Percentiles rank a stretch among this genome's conserved stretches.
These are phyloP conservation scores for Pogoniulus pusillus DNA, from an alignment of 2,797 vertebrate species.

Conservation along the genomic window DNA sequence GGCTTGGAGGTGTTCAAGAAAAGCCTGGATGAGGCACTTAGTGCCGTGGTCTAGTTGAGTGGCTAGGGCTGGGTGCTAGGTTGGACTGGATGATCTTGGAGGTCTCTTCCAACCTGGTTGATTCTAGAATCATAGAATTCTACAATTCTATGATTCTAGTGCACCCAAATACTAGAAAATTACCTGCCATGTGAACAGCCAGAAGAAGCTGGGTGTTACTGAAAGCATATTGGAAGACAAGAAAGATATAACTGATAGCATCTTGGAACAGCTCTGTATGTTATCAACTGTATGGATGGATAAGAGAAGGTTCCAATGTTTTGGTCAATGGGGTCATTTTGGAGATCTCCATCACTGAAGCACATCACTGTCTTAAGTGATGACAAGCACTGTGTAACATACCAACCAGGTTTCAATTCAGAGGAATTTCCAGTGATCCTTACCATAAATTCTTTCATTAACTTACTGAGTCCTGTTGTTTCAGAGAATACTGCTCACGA, in stretches of 20 bases:
- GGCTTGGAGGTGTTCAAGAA: too few species aligned
- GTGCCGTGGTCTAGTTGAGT: too few species aligned
- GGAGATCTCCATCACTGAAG: not conserved
- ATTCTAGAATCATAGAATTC: too few species aligned
- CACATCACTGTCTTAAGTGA: not conserved
- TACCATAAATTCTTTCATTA: not conserved
- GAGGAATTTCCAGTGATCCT: not conserved
- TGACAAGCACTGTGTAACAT: not conserved
- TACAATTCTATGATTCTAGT: too few species aligned
- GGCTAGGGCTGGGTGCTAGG: too few species aligned
- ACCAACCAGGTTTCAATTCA: not conserved
- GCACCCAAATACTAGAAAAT: constrained; percentile 1
- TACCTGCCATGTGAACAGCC: not conserved
- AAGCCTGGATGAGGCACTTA: too few species aligned
- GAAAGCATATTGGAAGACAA: not conserved
- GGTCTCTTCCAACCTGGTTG: too few species aligned
- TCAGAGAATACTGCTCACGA: not conserved
- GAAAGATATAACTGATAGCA: not conserved
- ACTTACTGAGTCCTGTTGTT: not conserved
- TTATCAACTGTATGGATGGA: not conserved
- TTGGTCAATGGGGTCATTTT: not conserved
- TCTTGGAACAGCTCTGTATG: not conserved
- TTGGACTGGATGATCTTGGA: too few species aligned
- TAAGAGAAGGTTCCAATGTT: not conserved
- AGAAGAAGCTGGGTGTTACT: not conserved